Evolutionary conservation across 2,888 invertebrate species (phyloP).

Genomic region (Xanthostigma xanthostigma): DNA sequence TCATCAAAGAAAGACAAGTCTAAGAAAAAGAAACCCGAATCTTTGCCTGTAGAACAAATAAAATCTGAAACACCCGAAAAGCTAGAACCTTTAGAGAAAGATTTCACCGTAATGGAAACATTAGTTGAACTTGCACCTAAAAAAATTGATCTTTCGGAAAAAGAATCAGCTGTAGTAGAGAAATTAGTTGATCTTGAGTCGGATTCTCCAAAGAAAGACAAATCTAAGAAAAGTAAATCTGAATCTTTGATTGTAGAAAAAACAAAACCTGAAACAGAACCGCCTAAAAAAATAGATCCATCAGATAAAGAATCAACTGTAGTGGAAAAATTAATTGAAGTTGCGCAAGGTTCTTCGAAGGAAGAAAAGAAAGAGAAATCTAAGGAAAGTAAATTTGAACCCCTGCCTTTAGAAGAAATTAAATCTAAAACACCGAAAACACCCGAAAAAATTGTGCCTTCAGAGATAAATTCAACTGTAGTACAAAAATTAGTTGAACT

Average conservation of each 20-base stretch:
- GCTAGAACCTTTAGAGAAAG: background rate
- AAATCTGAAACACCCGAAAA: too few species aligned
- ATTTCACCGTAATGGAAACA: background rate
- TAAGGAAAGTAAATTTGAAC: background rate
- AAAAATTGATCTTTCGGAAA: too few species aligned
- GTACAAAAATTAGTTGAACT: background rate
- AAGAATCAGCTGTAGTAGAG: too few species aligned
- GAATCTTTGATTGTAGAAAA: too few species aligned
- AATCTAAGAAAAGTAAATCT: background rate
- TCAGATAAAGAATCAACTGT: background rate
- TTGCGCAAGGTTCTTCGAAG: background rate
- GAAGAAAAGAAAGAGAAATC: background rate
- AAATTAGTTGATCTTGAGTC: background rate
- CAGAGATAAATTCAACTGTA: background rate
- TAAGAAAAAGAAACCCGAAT: too few species aligned
- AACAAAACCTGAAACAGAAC: too few species aligned
- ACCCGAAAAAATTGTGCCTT: background rate
- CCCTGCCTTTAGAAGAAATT: background rate
- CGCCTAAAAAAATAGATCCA: too few species aligned
- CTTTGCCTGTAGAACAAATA: too few species aligned
- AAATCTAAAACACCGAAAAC: background rate
- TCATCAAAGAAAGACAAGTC: too few species aligned
- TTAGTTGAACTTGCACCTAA: background rate
- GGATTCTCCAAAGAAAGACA: background rate
- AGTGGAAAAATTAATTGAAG: background rate